These are phyloP conservation scores for Parauchenoglanis punctatus DNA, from an alignment of 2,797 vertebrate species.

Conservation along the genomic window DNA sequence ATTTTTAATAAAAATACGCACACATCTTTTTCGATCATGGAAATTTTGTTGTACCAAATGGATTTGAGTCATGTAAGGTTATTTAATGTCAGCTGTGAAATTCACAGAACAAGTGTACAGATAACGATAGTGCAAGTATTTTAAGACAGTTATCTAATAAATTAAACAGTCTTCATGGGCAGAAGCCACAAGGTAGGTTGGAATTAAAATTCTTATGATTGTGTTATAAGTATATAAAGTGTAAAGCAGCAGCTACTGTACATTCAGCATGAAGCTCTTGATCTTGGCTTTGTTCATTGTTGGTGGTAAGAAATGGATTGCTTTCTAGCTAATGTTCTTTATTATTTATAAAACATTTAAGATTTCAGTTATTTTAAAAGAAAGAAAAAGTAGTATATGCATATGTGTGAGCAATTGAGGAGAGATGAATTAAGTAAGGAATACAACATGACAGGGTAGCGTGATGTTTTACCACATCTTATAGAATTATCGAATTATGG, in stretches of 20 bases:
- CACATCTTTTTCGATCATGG: not conserved
- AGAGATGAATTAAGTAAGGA: too few species aligned
- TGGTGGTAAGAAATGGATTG: slow-evolving; percentile 68
- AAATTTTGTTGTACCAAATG: not conserved
- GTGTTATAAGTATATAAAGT: slow-evolving; percentile 64
- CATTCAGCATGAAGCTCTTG: slow-evolving; percentile 73
- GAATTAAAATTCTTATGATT: not conserved
- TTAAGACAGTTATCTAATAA: slow-evolving; percentile 61
- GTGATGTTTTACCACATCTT: too few species aligned
- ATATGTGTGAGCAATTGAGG: not conserved
- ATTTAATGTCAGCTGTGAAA: slow-evolving; percentile 64
- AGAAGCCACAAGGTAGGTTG: not conserved
- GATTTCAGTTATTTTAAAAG: not conserved
- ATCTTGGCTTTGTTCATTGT: slow-evolving; percentile 78
- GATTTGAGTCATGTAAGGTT: not conserved
- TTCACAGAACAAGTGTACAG: slow-evolving; percentile 66
- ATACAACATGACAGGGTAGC: too few species aligned
- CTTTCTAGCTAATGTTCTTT: not conserved
- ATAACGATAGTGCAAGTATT: slow-evolving; percentile 65
- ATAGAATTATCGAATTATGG: too few species aligned
- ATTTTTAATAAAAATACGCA: not conserved
- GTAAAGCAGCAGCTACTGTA: slow-evolving; percentile 26
- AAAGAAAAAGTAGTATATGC: not conserved
- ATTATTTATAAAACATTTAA: not conserved
- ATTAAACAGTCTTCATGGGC: slow-evolving; percentile 46